phyloP scores from a whole-genome alignment of 1,140 invertebrate species.

The Penaeus indicus region DNA sequence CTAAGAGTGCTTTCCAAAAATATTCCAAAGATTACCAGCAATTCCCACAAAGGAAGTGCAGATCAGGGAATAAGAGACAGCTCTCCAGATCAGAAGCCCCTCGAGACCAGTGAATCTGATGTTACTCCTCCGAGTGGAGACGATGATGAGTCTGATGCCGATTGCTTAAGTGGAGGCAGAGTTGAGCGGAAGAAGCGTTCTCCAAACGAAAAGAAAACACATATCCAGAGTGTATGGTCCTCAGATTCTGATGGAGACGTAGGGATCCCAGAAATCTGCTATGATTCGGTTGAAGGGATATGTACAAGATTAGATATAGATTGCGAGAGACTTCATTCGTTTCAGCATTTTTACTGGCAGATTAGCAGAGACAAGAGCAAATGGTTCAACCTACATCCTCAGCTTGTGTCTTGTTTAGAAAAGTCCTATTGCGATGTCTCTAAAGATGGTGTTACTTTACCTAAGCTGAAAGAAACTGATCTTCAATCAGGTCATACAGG shows the following conservation, averaged over 20 bases:
- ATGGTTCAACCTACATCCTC: background rate
- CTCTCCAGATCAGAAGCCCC: too few species aligned
- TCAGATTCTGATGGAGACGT: background rate
- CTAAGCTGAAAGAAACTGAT: background rate
- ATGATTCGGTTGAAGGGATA: background rate
- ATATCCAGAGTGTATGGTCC: background rate
- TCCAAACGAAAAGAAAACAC: too few species aligned
- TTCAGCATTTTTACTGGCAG: constrained; percentile 3
- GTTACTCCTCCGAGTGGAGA: too few species aligned
- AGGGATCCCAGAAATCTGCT: constrained; percentile 7
- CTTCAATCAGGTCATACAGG: background rate
- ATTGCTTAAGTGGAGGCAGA: background rate
- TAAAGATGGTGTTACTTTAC: background rate
- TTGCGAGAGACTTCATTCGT: constrained; percentile 1
- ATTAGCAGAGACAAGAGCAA: background rate
- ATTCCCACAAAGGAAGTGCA: too few species aligned
- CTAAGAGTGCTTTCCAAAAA: background rate
- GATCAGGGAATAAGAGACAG: too few species aligned
- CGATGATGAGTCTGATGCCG: background rate
- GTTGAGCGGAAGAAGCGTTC: background rate
- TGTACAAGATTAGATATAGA: background rate
- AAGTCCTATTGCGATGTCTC: background rate
- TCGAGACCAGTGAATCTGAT: too few species aligned
- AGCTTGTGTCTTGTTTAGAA: background rate
- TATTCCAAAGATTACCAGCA: too few species aligned